Evolutionary conservation across 2,888 invertebrate species (phyloP).

Genomic region (Macrophya annulata): DNA sequence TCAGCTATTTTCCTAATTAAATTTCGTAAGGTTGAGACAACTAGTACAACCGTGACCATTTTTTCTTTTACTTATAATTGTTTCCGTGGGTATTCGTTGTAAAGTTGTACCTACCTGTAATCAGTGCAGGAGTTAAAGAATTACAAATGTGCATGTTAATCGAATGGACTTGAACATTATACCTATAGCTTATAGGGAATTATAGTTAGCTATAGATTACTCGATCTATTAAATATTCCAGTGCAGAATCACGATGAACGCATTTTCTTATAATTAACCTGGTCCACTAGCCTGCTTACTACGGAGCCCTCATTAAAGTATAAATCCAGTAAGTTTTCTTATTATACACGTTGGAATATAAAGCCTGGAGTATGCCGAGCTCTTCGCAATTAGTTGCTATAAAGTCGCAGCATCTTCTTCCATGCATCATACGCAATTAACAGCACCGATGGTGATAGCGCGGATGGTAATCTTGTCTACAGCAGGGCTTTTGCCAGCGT

Average conservation of each 20-base stretch:
- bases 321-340: constrained; percentile 41
- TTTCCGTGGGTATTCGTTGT: neutral
- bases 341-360: constrained; percentile 33
- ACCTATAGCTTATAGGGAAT: neutral
- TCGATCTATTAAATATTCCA: constrained; percentile 26
- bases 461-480: constrained; percentile 51
- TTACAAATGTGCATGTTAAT: neutral
- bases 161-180: neutral
- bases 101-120: neutral
- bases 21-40: neutral
- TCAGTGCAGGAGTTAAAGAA: neutral
- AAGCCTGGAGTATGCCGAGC: constrained; percentile 22
- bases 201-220: constrained; percentile 23
- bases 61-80: neutral
- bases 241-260: constrained; percentile 36
- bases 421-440: constrained; percentile 54
- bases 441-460: constrained; percentile 48
- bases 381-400: constrained; percentile 52
- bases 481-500: constrained; percentile 1
- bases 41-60: neutral
- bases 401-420: constrained; percentile 53
- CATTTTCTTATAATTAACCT: constrained; percentile 52
- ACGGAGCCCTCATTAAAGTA: constrained; percentile 42
- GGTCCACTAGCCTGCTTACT: constrained; percentile 54
- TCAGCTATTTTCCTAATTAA: neutral